Percentiles rank a stretch among this genome's conserved stretches.
Evolutionary conservation across 2,888 invertebrate species (phyloP).

Genomic region (Drosophila parthenogenetica): DNA sequence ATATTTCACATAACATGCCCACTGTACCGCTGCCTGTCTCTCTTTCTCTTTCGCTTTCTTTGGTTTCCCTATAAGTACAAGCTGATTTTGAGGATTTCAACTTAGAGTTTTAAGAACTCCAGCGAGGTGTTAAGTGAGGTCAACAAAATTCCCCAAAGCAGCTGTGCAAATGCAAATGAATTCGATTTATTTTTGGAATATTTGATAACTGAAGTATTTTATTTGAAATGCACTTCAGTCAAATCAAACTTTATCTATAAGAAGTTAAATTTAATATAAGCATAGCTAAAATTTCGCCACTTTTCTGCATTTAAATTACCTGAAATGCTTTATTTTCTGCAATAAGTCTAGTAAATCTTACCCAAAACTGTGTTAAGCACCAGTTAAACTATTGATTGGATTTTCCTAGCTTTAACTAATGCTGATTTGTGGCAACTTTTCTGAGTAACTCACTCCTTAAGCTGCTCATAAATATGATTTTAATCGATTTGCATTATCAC

Average conservation of each 20-base stretch:
- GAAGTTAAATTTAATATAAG: too few species aligned
- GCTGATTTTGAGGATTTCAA: conserved; percentile 18
- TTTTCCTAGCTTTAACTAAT: conserved; percentile 1
- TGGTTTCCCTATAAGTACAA: not conserved
- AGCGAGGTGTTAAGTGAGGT: conserved; percentile 55
- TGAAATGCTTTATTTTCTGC: too few species aligned
- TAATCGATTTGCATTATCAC: conserved; percentile 67
- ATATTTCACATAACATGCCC: conserved; percentile 30
- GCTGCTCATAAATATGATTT: conserved; percentile 70
- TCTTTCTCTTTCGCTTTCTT: not conserved
- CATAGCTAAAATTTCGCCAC: too few species aligned
- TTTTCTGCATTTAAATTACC: too few species aligned
- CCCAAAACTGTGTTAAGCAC: too few species aligned
- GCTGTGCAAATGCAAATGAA: conserved; percentile 49
- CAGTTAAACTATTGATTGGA: not conserved
- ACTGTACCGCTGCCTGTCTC: not conserved
- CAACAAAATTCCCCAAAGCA: conserved; percentile 32
- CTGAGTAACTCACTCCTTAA: conserved; percentile 21
- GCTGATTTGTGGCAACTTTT: conserved; percentile 32
- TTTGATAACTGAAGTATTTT: not conserved
- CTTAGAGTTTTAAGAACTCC: not conserved
- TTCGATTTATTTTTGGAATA: not conserved
- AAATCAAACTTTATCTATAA: not conserved
- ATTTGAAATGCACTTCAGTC: not conserved
- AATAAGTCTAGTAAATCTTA: not conserved